Evolutionary conservation across 2,113 vertebrate species (phyloP), one percentile per base, ranked within the genome.

Genomic region (Halichoeres trimaculatus): DNA sequence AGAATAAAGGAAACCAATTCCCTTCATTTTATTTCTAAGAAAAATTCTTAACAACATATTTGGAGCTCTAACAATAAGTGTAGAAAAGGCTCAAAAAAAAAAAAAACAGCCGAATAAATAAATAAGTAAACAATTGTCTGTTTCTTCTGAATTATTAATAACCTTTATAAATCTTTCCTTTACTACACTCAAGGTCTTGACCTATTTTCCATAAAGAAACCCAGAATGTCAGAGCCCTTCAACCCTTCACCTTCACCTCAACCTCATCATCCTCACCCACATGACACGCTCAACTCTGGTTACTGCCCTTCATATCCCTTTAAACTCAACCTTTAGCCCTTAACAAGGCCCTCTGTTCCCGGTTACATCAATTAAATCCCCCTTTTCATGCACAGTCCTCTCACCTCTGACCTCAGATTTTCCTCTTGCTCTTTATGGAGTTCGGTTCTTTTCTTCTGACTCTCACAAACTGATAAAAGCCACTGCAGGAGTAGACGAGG

Each of bases 221-320:
- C 4, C 30, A n/a, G 26, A 10, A 35, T 45, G 45, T 48, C 35
- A 10, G 17, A 55, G 53, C 55, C 69, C 34, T 78, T 66, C 48
- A 63, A 74, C 70, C 76, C 24, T 58, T 81, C 43, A 70, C 66
- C 77, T 85, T 62, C 19, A 63, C 73, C 75, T 63, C 52, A 24
- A 50, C 53, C 57, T 67, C 51, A 10, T 30, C 30, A 51, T 13
- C 8, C 7, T 66, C 22, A 52, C 55, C 48, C 56, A 10, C 40
- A 40, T 38, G 50, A 58, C 47, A 55, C 34, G 69, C 76, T 72
- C 59, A 54, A 60, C 84, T 90, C 78, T 53, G 61, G 70, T 85
- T 89, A 63, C 78, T 65, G 56, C 63, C 51, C 41, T 64, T 14
- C 22, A 1, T 47, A 17, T 17, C 24, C 45, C 19, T 38, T 41